Base-by-base conservation (phyloP, 1,140 invertebrate genomes). In the Archegozetes longisetosus region DNA sequence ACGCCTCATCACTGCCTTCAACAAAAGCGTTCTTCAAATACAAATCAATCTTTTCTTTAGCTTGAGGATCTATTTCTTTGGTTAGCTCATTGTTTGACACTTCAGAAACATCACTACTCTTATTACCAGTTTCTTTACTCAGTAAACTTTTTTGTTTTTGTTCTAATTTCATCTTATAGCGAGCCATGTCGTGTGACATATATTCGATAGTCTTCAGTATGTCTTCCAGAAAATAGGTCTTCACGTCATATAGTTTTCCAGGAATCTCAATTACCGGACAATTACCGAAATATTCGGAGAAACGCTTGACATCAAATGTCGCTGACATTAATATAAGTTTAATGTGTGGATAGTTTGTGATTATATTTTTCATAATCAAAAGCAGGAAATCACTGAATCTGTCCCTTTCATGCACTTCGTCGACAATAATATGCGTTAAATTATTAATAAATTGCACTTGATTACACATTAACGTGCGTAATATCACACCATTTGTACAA, bases 281-380 rank as follows among this genome's bases (percentile, higher is more conserved):
- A 47, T 83, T 76, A 40, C 17, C 32, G 24, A 71, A 71, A 61
- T 73, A 72, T 12, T 70, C 58, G 28, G 68, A 91, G 66, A 98
- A 79, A n/a, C 97, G 91, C 73, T 97, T 92, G 61, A 76, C 70
- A 9, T 95, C 93, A 91, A 98, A 96, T 6, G 95, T 98, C 68
- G 95, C 95, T 53, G 94, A 98, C 55, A 99, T 75, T 68, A 99
- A 75, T 71, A 98, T 94, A 24, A 98, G 73, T 71, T 85, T 89
- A 0, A 86, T 82, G 52, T 75, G 72, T 1, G 75, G 72, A 0
- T 82, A 83, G 64, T 84, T 84, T 0, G 79, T 81, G 47, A 78
- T 77, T 17, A 93, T 72, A 55, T 78, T 68, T 57, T 86, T 86
- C 58, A 84, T 81, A 0, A 98, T 77, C 14, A 96, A 74, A 20